These are phyloP conservation scores for Toxotes jaculatrix DNA, from an alignment of 2,113 vertebrate genomes.

Conservation along the genomic window DNA sequence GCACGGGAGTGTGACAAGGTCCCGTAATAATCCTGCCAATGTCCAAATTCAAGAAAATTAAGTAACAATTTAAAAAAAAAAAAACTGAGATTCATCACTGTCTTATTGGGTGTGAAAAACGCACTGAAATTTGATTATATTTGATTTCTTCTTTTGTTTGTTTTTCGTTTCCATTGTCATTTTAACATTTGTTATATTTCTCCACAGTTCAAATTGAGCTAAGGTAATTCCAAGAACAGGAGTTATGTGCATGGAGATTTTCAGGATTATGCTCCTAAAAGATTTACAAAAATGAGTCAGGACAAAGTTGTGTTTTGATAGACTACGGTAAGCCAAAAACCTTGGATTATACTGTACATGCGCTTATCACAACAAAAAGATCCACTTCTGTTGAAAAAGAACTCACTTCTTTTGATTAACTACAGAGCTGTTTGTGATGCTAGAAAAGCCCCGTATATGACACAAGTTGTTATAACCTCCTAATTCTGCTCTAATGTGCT, in stretches of 20 bases:
- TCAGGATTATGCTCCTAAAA: slow-evolving; percentile 23
- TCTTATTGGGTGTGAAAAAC: not conserved
- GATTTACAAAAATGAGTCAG: not conserved
- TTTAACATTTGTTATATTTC: not conserved
- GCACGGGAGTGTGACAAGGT: not conserved
- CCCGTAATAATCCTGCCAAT: not conserved
- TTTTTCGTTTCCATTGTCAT: not conserved
- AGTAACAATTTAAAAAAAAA: not conserved
- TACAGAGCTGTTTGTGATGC: not conserved
- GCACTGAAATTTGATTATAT: not conserved
- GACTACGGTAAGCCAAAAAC: not conserved
- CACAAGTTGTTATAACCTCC: slow-evolving; percentile 20
- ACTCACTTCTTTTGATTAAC: not conserved
- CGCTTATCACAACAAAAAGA: slow-evolving; percentile 3
- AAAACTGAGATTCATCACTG: not conserved
- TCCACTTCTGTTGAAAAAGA: not conserved
- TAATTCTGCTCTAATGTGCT: slow-evolving; percentile 29
- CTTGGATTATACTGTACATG: not conserved
- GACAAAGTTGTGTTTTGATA: slow-evolving; percentile 31
- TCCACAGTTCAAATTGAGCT: slow-evolving; percentile 9
- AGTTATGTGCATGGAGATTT: slow-evolving; percentile 22
- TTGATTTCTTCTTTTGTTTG: too few relatives aligned
- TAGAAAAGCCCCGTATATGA: slow-evolving; percentile 14
- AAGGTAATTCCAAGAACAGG: slow-evolving; percentile 1
- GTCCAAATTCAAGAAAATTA: not conserved